Percentiles rank a stretch among this genome's conserved stretches.
Conservation (phyloP, 2,888 invertebrate genomes). For the Drosophila paucipuncta region DNA sequence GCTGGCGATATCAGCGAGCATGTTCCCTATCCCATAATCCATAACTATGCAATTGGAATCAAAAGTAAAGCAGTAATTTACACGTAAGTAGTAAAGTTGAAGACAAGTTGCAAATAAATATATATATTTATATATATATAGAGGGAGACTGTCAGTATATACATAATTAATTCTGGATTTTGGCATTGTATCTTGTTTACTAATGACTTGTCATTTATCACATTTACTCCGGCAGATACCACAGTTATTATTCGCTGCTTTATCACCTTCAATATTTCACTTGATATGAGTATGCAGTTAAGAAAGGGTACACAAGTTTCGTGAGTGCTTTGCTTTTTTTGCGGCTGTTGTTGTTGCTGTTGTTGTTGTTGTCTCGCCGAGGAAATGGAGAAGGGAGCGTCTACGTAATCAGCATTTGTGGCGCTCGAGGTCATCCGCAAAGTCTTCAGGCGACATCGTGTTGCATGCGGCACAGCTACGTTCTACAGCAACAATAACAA, state of each 20-base stretch:
- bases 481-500: constrained; percentile 47
- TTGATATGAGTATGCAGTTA: not conserved
- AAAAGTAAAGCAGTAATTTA: not conserved
- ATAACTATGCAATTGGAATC: not conserved
- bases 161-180: not conserved
- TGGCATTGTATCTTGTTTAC: not conserved
- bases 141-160: not conserved
- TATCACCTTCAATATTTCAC: constrained; percentile 2
- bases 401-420: constrained; percentile 81
- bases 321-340: constrained; percentile 25
- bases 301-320: constrained; percentile 34
- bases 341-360: not conserved
- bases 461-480: constrained; percentile 73
- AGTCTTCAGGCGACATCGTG: constrained; percentile 69
- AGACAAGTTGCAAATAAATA: not conserved
- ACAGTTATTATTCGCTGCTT: not conserved
- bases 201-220: constrained; percentile 8
- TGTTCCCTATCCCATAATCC: constrained; percentile 6
- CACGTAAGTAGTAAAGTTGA: not conserved
- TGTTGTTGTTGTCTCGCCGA: constrained; percentile 10
- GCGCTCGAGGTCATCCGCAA: constrained; percentile 81
- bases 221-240: not conserved
- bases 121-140: not conserved
- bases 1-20: constrained; percentile 29
- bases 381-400: constrained; percentile 63